Conservation (phyloP, 2,888 invertebrate species). For the Entomobrya multifasciata region DNA sequence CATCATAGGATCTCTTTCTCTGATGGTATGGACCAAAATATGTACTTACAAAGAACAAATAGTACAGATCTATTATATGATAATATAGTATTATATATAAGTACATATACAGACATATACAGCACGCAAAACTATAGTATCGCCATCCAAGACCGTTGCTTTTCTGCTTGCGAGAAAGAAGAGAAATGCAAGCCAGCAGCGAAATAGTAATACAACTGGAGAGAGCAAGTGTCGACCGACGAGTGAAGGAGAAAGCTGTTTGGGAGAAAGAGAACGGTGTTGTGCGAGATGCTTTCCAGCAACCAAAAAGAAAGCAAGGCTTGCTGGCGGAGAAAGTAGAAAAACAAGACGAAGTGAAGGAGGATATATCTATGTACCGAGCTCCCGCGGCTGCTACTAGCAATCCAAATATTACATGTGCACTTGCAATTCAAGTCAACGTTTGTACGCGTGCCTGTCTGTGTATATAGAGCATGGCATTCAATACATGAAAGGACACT, state of each 20-base stretch:
- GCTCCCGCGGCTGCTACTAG: background rate
- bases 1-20: slow-evolving; percentile 41
- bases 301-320: background rate
- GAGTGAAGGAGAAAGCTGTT: slow-evolving; percentile 59
- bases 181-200: slow-evolving; percentile 45
- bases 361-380: slow-evolving; percentile 7
- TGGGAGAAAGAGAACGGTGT: background rate
- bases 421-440: slow-evolving; percentile 10
- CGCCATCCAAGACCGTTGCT: background rate
- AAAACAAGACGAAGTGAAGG: slow-evolving; percentile 7
- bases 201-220: slow-evolving; percentile 53
- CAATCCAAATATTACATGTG: background rate
- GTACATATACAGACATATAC: background rate
- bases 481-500: background rate
- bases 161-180: background rate
- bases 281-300: background rate
- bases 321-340: slow-evolving; percentile 26
- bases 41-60: slow-evolving; percentile 4
- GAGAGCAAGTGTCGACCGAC: slow-evolving; percentile 66
- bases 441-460: background rate
- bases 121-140: slow-evolving; percentile 13
- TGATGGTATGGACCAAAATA: background rate
- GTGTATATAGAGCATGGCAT: background rate
- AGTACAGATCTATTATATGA: background rate
- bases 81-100: background rate